These are phyloP conservation scores for Condylura cristata DNA, from an alignment of 2,113 vertebrate genomes.

Conservation along the genomic window DNA sequence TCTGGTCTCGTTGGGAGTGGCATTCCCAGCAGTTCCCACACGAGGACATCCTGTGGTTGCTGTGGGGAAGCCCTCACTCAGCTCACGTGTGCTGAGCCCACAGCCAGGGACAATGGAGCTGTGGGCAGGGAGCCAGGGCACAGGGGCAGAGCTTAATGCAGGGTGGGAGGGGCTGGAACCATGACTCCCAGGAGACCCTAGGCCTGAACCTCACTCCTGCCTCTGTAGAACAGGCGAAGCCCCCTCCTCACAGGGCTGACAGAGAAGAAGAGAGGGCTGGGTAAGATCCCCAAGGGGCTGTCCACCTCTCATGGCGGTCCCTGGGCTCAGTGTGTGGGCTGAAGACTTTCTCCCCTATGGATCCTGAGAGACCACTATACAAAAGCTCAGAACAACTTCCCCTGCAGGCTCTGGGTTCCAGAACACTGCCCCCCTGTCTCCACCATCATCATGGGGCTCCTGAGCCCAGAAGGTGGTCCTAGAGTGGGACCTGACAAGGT, in stretches of 20 bases:
- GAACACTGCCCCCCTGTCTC: not conserved
- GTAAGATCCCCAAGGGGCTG: too few relatives aligned
- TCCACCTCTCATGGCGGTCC: not conserved
- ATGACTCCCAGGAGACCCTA: not conserved
- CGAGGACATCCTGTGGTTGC: constrained; percentile 66
- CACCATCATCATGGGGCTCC: not conserved
- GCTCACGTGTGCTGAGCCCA: constrained; percentile 74
- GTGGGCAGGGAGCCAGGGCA: constrained; percentile 12
- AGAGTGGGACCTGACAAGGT: not conserved
- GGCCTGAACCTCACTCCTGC: not conserved
- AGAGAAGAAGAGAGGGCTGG: not conserved
- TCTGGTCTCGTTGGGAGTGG: not conserved
- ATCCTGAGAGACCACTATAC: not conserved
- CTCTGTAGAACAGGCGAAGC: not conserved
- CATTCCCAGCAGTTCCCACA: constrained; percentile 59
- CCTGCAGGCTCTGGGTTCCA: fast-evolving
- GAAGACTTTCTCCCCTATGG: not conserved
- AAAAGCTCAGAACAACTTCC: not conserved
- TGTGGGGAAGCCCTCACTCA: constrained; percentile 60
- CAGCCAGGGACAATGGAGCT: constrained; percentile 69
- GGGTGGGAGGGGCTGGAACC: not conserved
- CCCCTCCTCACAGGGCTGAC: not conserved
- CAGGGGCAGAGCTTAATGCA: not conserved
- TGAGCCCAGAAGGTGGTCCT: not conserved
- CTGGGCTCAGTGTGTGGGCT: not conserved